Conservation (phyloP, 1,140 invertebrate species). For the Nymphalis io region DNA sequence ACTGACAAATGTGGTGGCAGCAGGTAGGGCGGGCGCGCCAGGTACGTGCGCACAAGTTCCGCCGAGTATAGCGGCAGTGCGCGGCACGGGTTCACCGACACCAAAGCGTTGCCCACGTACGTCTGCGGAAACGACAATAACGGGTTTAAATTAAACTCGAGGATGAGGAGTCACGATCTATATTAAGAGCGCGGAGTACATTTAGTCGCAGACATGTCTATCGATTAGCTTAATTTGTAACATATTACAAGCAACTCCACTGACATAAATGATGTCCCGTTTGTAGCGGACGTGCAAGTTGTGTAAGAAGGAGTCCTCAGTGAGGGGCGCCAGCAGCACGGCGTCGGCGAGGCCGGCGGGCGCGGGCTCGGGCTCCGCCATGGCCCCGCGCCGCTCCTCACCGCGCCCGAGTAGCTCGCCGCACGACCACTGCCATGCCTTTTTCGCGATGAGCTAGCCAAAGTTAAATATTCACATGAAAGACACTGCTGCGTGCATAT, state of each 20-base stretch:
- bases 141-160: background rate
- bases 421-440: conserved; percentile 40
- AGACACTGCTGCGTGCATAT: too few species aligned
- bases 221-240: background rate
- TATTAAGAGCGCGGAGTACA: too few species aligned
- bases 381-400: conserved; percentile 52
- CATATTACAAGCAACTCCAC: conserved; percentile 46
- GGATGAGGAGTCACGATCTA: too few species aligned
- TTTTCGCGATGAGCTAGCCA: background rate
- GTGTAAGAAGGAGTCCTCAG: conserved; percentile 88
- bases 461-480: background rate
- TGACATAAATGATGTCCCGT: conserved; percentile 89
- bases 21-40: conserved; percentile 89
- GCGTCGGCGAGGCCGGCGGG: conserved; percentile 87
- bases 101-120: conserved; percentile 88
- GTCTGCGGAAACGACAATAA: conserved; percentile 80
- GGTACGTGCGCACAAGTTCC: conserved; percentile 88
- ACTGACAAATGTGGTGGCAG: conserved; percentile 95
- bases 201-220: too few species aligned
- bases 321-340: conserved; percentile 87
- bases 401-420: conserved; percentile 40
- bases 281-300: conserved; percentile 89
- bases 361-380: conserved; percentile 64
- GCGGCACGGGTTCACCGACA: conserved; percentile 91
- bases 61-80: conserved; percentile 89